Base-by-base conservation (phyloP, 2,888 invertebrate genomes). In the Callosobruchus maculatus region DNA sequence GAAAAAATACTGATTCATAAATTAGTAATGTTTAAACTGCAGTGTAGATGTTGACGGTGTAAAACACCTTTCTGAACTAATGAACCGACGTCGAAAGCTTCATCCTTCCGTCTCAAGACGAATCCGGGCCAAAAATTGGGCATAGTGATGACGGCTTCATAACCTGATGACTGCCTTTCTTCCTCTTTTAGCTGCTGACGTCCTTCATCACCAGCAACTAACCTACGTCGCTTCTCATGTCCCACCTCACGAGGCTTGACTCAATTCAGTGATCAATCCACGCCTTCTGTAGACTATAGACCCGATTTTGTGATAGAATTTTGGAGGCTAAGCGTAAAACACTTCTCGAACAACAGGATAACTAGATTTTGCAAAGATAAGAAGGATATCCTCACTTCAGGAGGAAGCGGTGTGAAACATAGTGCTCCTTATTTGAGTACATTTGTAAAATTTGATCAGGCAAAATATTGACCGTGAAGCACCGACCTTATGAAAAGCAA, bases 241-340 rank as follows among this genome's bases (percentile, higher is more conserved):
- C 92, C 70, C 91, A 93, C 73, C 87, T 96, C 73, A 95, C 95
- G 0, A 96, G 96, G 96, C 88, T 96, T 68, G 96, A 95, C 0
- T 95, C 81, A 96, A 96, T 85, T 95, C 95, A 0, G 95, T 95
- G 3, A 95, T 96, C 78, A 96, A 96, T 96, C 82, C 96, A 96
- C 83, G 95, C 96, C 21, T 96, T 96, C 84, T 96, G 95, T 87
- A n/a, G n/a, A n/a, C 84, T 96, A 95, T 87, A 95, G 95, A 76
- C 93, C 93, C 0, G 96, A 96, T 85, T 96, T 96, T 84, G 91
- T 95, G 82, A 90, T 26, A 79, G 95, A 95, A 0, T 95, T 96
- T 83, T 95, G 95, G 95, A 89, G 95, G 77, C 87, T 96, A 66
- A 96, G 96, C 0, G 90, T 93, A 72, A 91, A 89, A 77, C 92